Evolutionary conservation across 2,888 invertebrate genomes (phyloP).

Genomic region (Ligdia adustata): DNA sequence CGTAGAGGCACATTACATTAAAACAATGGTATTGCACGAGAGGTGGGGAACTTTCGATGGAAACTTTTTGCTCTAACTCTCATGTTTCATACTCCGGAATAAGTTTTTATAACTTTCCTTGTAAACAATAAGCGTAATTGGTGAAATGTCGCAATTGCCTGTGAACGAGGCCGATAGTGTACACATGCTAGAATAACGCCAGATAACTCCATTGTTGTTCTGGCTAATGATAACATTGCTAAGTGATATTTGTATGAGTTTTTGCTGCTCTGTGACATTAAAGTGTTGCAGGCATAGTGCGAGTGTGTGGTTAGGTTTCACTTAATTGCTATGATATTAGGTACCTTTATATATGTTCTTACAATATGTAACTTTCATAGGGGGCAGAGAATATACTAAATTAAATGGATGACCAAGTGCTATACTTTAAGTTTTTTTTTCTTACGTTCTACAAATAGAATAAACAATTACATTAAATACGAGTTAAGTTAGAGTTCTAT

Average conservation of each 20-base stretch:
- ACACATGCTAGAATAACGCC: constrained; percentile 42
- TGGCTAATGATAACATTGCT: constrained; percentile 31
- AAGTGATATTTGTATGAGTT: constrained; percentile 35
- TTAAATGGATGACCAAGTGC: too few relatives aligned
- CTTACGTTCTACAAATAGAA: too few relatives aligned
- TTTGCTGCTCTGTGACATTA: constrained; percentile 34
- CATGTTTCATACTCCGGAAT: constrained; percentile 9
- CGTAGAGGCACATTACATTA: background rate
- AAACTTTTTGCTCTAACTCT: background rate
- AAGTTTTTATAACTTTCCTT: constrained; percentile 16
- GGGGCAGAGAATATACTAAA: too few relatives aligned
- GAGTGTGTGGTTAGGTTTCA: too few relatives aligned
- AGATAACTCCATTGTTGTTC: constrained; percentile 46
- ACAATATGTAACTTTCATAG: too few relatives aligned
- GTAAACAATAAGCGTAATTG: constrained; percentile 39
- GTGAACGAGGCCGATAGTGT: constrained; percentile 56
- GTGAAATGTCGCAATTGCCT: constrained; percentile 58
- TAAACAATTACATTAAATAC: too few relatives aligned
- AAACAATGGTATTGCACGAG: background rate
- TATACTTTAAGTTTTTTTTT: too few relatives aligned
- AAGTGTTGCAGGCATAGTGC: constrained; percentile 10
- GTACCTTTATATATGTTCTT: too few relatives aligned
- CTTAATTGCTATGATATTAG: too few relatives aligned
- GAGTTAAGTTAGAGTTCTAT: too few relatives aligned
- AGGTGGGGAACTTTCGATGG: background rate